Evolutionary conservation across 2,797 vertebrate species (phyloP), one percentile per base, ranked within the genome.

Genomic region (Notolepis coatsorum): DNA sequence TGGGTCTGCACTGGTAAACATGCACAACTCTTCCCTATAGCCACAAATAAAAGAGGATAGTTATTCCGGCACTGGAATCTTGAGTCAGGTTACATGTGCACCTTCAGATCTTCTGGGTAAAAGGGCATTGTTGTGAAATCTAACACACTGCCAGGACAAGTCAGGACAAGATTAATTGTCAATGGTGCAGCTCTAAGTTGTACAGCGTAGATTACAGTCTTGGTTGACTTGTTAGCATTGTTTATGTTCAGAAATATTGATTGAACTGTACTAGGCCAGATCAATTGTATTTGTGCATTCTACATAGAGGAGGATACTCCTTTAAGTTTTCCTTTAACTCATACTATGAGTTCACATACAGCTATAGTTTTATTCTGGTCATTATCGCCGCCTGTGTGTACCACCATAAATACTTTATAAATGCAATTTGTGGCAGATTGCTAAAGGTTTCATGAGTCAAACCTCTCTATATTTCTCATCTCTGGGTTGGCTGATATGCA

Each of bases 361-460:
- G 75, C 64, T 46, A 17, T 48, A 2, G 65, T 72, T 57, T 63
- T 5, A 0, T 64, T 71, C 75, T 84, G 3, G 15, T 35, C 73
- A 73, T 82, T 79, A 81, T 79, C 66, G 51, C 27, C n/a, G 6
- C 28, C 66, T 71, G 67, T 79, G 70, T 73, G 17, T 65, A 57
- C 61, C 2, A 57, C 59, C 78, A 73, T 71, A 80, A 81, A 81
- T 75, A 72, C 61, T 65, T 69, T 84, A 65, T 66, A 61, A 72
- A 71, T 81, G 69, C 67, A 75, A 83, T 87, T 52, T 55, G 75
- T 77, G 71, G 74, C 73, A 50, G 58, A 33, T 47, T 62, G 55
- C 71, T 91, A 70, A 89, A 91, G 88, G 84, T 89, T 90, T 87
- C 63, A 89, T 84, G 74, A 87, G 77, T 77, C 67, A 78, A 81